Evolutionary conservation across 2,113 vertebrate species (phyloP), one percentile per base, ranked within the genome.

Genomic region (Equus przewalskii): DNA sequence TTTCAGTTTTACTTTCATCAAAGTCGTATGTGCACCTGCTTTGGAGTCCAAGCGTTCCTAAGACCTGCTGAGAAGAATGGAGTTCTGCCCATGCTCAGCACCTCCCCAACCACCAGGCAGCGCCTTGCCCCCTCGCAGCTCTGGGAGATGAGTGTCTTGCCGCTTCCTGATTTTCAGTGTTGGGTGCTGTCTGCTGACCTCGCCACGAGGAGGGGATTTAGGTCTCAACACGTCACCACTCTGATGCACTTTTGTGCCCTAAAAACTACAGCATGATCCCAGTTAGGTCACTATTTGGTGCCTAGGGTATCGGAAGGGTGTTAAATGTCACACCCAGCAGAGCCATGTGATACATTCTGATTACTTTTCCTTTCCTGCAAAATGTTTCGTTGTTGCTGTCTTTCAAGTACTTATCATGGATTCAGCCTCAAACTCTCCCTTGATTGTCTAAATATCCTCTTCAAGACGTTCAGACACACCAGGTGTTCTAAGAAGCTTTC

Each of bases 1-100:
- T 69, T 90, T 46, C 58, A 84, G 24, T 93, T 91, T 72, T 67
- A n/a, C 44, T 72, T 89, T 62, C 62, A 72, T 90, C 56, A 83
- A 46, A 60, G 10, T 78, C 67, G 24, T 6, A 65, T 15, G 44
- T 56, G 62, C 36, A 58, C 19, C 16, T 58, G 88, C 18, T 67
- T 72, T 79, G 65, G 44, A 60, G 33, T 41, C 58, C 19, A 56
- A 64, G 22, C 56, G 28, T 44, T 49, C 15, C 54, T 36, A 33
- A 80, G 65, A 49, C 10, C 33, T 44, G 22, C 46, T 87, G 8
- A 80, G 49, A 78, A 73, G 56, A 75, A 21, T 65, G 69, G 62
- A 76, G 46, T 60, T 81, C 62, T 73, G 26, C 1, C 51, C 22
- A 22, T 13, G 6, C 13, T 44, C 14, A 64, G 46, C 8, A 26